These are phyloP conservation scores for Thalassophryne amazonica DNA, from an alignment of 2,797 vertebrate species.

Conservation along the genomic window DNA sequence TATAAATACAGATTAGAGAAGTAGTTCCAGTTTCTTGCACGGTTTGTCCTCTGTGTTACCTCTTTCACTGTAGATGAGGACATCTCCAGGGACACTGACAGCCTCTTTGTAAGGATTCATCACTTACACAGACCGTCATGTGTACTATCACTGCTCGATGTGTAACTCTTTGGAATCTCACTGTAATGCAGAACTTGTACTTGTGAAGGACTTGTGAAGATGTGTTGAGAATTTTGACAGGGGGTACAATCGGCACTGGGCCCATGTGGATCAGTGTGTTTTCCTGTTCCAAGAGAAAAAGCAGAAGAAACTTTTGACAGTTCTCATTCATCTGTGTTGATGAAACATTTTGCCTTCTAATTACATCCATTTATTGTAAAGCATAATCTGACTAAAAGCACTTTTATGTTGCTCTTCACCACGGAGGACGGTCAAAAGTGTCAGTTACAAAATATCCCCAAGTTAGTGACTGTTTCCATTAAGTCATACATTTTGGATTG, in stretches of 20 bases:
- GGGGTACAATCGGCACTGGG: slow-evolving; percentile 58
- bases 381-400: no score
- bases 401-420: no score
- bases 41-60: slow-evolving; percentile 72
- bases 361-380: no score
- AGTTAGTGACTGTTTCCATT: no score
- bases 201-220: slow-evolving; percentile 66
- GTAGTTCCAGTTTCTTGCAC: slow-evolving; percentile 28
- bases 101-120: slow-evolving; percentile 74
- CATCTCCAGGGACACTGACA: slow-evolving; percentile 69
- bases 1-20: slow-evolving; percentile 74
- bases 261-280: slow-evolving; percentile 32
- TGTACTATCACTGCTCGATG: slow-evolving; percentile 68
- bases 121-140: slow-evolving; percentile 62
- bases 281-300: slow-evolving; percentile 3
- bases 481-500: no score
- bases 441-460: no score
- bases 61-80: slow-evolving; percentile 61
- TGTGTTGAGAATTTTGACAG: slow-evolving; percentile 67
- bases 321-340: no score
- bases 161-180: slow-evolving; percentile 73
- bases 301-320: slow-evolving; percentile 51
- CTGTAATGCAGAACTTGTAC: slow-evolving; percentile 55
- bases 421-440: no score
- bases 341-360: no score